Conservation (phyloP, 2,797 vertebrate genomes). For the Euthynnus affinis region DNA sequence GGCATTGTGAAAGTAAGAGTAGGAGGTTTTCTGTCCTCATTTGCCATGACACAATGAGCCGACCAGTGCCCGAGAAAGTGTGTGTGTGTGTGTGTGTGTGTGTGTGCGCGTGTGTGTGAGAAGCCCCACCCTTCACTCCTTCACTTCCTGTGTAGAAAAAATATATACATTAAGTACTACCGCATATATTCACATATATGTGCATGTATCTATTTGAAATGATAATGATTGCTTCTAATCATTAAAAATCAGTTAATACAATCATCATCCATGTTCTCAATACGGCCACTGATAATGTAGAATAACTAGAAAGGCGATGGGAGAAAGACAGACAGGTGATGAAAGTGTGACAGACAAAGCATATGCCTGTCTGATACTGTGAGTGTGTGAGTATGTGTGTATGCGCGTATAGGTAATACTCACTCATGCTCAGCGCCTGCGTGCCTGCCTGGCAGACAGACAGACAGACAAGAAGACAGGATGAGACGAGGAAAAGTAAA, state of each 20-base stretch:
- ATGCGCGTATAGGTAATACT: slow-evolving; percentile 79
- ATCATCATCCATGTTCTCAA: neutral
- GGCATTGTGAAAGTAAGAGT: slow-evolving; percentile 48
- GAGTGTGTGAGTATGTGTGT: slow-evolving; percentile 23
- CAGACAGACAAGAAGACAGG: slow-evolving; percentile 59
- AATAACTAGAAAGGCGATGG: slow-evolving; percentile 10
- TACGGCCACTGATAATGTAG: slow-evolving; percentile 9
- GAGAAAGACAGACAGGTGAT: slow-evolving; percentile 49
- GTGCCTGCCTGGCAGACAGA: slow-evolving; percentile 63
- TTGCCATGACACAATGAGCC: slow-evolving; percentile 71
- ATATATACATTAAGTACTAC: slow-evolving; percentile 33
- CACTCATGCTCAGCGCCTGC: slow-evolving; percentile 77
- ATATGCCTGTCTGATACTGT: slow-evolving; percentile 46
- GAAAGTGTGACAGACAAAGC: slow-evolving; percentile 60
- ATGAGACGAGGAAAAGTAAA: slow-evolving; percentile 53
- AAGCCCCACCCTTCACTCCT: slow-evolving; percentile 85
- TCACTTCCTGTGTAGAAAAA: slow-evolving; percentile 75
- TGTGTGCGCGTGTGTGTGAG: slow-evolving; percentile 34
- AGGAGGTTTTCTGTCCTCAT: slow-evolving; percentile 69
- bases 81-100: slow-evolving; percentile 27
- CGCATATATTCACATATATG: neutral
- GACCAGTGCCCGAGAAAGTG: slow-evolving; percentile 39
- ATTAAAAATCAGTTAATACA: slow-evolving; percentile 12
- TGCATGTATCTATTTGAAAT: neutral
- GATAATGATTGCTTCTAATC: neutral